A percentile compares a stretch with the other conserved stretches of the same genome.
Evolutionary conservation across 30 jellyfish, hydroid and myxozoan species (phyloP).

Genomic region (Hydra vulgaris): DNA sequence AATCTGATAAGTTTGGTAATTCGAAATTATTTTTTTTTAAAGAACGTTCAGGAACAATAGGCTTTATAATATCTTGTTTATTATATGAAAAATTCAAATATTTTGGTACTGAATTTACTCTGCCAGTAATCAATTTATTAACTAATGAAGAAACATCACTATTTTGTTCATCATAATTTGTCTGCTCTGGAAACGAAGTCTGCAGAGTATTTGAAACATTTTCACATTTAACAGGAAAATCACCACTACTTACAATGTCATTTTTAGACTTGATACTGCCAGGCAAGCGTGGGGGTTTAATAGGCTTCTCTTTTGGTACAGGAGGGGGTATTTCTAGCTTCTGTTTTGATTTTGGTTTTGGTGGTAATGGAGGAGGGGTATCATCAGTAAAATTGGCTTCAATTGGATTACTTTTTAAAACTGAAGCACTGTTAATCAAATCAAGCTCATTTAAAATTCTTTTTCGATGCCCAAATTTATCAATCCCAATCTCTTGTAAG

Average conservation of each 20-base stretch:
- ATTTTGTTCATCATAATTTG: neutral
- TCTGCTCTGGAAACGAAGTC: neutral
- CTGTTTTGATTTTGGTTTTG: neutral
- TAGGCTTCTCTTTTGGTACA: neutral
- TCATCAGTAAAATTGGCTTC: slow-evolving; percentile 1
- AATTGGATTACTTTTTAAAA: neutral
- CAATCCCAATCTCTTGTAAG: slow-evolving; percentile 48
- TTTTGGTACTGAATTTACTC: neutral
- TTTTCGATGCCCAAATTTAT: slow-evolving; percentile 64
- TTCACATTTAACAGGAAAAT: neutral
- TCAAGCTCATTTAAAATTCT: slow-evolving; percentile 42
- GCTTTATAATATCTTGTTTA: neutral
- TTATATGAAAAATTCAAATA: no score
- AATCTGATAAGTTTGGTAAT: neutral
- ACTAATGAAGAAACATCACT: neutral
- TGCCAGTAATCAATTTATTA: neutral
- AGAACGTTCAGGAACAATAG: neutral
- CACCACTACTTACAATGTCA: neutral
- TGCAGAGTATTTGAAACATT: no score
- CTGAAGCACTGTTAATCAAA: neutral
- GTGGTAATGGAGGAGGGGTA: slow-evolving; percentile 35
- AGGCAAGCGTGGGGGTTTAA: slow-evolving; percentile 4
- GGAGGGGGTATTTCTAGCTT: neutral
- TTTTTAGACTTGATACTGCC: neutral
- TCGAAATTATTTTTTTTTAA: neutral